Percentiles rank a stretch among this genome's conserved stretches.
Evolutionary conservation across 2,113 vertebrate genomes (phyloP).

Genomic region (Archilochus colubris): DNA sequence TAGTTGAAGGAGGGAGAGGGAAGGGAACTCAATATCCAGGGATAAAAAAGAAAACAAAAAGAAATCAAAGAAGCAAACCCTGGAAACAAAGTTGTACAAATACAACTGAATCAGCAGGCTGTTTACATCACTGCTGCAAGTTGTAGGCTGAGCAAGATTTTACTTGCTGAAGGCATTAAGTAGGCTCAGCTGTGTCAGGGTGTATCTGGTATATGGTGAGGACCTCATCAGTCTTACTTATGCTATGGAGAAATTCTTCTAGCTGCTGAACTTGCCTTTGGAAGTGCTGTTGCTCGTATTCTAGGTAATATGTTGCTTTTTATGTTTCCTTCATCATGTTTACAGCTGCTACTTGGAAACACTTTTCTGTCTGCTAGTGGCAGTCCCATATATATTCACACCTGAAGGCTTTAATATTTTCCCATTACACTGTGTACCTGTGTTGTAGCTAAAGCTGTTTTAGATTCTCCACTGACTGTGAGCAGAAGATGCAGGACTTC

Average conservation of each 20-base stretch:
- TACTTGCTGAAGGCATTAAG: slow-evolving; percentile 8
- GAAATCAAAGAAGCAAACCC: not conserved
- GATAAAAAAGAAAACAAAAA: not conserved
- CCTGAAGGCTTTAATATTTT: not conserved
- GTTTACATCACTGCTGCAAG: not conserved
- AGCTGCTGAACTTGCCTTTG: not conserved
- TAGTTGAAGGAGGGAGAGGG: not conserved
- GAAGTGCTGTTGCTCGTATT: not conserved
- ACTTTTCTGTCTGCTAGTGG: not conserved
- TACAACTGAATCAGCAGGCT: slow-evolving; percentile 15
- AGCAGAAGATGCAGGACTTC: not conserved
- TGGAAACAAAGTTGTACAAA: not conserved
- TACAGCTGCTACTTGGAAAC: not conserved
- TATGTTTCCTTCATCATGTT: not conserved
- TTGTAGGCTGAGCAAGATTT: slow-evolving; percentile 3
- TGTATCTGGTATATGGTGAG: not conserved
- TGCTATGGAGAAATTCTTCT: not conserved
- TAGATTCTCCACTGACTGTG: not conserved
- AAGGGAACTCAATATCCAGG: not conserved
- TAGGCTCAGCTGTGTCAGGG: not conserved
- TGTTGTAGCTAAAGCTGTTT: not conserved
- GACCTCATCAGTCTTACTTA: not conserved
- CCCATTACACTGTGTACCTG: too few species aligned
- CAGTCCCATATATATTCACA: not conserved
- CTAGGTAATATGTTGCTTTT: not conserved